phyloP scores from a whole-genome alignment of 2,888 invertebrate species.

The Hyles lineata region DNA sequence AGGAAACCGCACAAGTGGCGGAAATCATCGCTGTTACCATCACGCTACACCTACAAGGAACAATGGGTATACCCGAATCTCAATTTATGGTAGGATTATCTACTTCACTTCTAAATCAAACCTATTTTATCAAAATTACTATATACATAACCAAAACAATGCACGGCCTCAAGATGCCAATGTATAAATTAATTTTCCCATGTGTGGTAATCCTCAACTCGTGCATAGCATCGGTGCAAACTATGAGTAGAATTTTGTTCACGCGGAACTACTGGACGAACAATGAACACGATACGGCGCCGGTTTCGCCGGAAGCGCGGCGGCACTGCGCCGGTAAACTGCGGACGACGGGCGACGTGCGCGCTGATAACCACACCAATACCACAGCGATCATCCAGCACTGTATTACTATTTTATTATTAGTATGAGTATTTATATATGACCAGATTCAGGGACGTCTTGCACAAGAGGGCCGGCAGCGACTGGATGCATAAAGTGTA shows the following conservation, averaged over 20 bases:
- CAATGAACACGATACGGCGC: constrained; percentile 60
- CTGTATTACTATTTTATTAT: neutral
- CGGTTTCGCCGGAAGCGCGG: constrained; percentile 62
- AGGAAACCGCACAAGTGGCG: too few species aligned
- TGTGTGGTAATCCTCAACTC: constrained; percentile 18
- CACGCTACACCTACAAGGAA: too few species aligned
- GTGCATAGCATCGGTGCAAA: constrained; percentile 34
- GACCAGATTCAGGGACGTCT: too few species aligned
- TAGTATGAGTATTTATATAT: neutral
- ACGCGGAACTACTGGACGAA: constrained; percentile 55
- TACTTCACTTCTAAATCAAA: too few species aligned
- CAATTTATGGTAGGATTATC: too few species aligned
- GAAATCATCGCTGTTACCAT: too few species aligned
- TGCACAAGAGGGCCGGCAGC: too few species aligned
- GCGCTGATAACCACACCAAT: constrained; percentile 47
- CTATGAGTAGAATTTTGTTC: constrained; percentile 58
- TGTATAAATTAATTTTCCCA: neutral
- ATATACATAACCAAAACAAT: neutral
- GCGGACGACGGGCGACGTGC: constrained; percentile 43
- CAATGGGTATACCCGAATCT: too few species aligned
- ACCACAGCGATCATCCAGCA: constrained; percentile 29
- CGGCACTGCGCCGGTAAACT: constrained; percentile 51
- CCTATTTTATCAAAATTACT: too few species aligned
- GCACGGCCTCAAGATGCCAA: neutral
- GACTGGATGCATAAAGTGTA: too few species aligned